Evolutionary conservation across 2,113 vertebrate species (phyloP), one percentile per base, ranked within the genome.

Genomic region (Parotia lawesii): DNA sequence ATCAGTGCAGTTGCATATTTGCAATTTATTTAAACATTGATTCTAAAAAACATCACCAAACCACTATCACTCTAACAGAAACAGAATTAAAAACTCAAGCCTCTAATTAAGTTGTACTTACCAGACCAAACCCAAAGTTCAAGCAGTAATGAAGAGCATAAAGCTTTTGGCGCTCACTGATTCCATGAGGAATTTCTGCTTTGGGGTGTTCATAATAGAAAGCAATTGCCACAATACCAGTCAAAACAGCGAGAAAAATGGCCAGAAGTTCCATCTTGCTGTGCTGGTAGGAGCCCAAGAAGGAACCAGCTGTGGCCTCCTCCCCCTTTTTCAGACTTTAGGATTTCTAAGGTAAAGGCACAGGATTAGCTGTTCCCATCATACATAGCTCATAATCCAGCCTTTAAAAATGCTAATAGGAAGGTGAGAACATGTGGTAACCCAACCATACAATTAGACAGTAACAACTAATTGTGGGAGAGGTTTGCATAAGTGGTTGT

Each of bases 201-300:
- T 42, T 89, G 38, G 85, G 51, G 16, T 96, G 91, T 51, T 95
- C 85, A 5, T 83, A 85, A 20, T 95, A 95, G 72, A 96, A 95
- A 71, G 71, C 35, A 8, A 62, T 58, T 70, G 75, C 93, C 87
- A 95, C 91, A 15, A 94, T 14, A 27, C 44, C 15, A 62, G 45
- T 62, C 51, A 95, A 64, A 89, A 75, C 7, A 61, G 35, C 3
- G 1, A 95, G 62, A 38, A 91, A 72, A 85, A 85, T 56, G 3
- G 1, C 62, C 14, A 93, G 38, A 53, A 95, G 27, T 87, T 47
- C 89, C 94, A 96, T 96, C 45, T 54, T 42, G 8, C 77, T 47
- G 50, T 29, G 4, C 23, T 70, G 61, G 13, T 17, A 16, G 62
- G 37, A 96, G 50, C 44, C 73, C 33, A 56, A 22, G 38, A 54